phyloP scores from a whole-genome alignment of 2,797 vertebrate genomes.

The Serranus cabrilla region DNA sequence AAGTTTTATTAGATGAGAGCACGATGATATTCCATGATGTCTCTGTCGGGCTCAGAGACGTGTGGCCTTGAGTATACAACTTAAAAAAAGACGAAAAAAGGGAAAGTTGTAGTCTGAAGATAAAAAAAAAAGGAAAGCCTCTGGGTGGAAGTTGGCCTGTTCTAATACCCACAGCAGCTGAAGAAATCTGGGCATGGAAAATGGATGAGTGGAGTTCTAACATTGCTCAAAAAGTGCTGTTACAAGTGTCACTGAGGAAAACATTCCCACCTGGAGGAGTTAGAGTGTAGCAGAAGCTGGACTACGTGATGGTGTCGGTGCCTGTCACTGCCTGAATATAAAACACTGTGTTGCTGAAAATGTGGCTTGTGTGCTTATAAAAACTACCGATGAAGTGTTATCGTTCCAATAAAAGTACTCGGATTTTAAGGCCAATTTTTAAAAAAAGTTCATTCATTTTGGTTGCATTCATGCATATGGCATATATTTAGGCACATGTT shows the following conservation, averaged over 20 bases:
- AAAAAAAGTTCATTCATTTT: no score
- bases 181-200: constrained; percentile 17
- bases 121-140: constrained; percentile 27
- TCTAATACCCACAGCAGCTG: constrained; percentile 28
- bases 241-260: not conserved
- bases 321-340: not conserved
- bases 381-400: not conserved
- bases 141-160: constrained; percentile 29
- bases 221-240: not conserved
- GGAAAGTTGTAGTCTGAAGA: constrained; percentile 40
- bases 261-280: not conserved
- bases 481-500: no score
- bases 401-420: not conserved
- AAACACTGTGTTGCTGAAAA: not conserved
- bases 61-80: constrained; percentile 20
- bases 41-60: constrained; percentile 46
- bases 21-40: constrained; percentile 57
- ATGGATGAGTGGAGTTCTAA: not conserved
- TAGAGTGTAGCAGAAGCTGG: not conserved
- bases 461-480: no score
- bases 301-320: not conserved
- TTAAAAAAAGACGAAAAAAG: constrained; percentile 38
- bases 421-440: not conserved
- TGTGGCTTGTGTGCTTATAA: not conserved
- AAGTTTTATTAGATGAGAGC: constrained; percentile 72